Base-by-base conservation (phyloP, 2,797 vertebrate species). In the Margarornis squamiger region DNA sequence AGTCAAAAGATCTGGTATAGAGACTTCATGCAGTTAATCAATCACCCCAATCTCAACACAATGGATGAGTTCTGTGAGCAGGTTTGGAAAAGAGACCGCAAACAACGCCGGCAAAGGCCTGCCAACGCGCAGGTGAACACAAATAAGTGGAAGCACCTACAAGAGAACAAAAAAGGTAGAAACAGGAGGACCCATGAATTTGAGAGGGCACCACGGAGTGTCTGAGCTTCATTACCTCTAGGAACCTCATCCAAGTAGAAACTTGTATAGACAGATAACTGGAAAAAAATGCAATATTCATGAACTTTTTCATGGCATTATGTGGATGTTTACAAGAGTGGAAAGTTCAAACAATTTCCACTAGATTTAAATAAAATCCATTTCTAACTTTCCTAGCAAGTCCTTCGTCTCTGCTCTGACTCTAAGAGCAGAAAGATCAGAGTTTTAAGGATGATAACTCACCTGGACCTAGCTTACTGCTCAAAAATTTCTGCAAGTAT, bases 1-100 rank as follows among this genome's bases (percentile, higher is more conserved):
- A 99, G 97, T 95, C 99, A 99, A 45, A 99, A 98, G 96, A 98
- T 99, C 85, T 99, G 99, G 99, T 99, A 99, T 97, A 98, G 99
- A 92, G 99, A 99, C 98, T 99, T 99, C 97, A 98, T 99, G 98
- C 99, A 99, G 90, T 97, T 99, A 92, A 99, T 99, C 87, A 99
- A 99, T 96, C 99, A 99, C 81, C 99, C 99, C 10, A 99, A 99
- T 95, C 98, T 99, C 75, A 99, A 99, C 97, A 99, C 98, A 4
- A 99, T 99, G 98, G 99, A 99, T 88, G 99, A 99, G 96, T 99
- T 99, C 96, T 99, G 99, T 58, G 99, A 99, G 98, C 99, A 99
- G 95, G 99, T 99, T 43, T 99, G 99, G 99, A 99, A 99, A 98
- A 98, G 99, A 96, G 99, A 99, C 97, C 98, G 98, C 88, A 99